Percentiles rank a stretch among this genome's conserved stretches.
These are phyloP conservation scores for Philonicus albiceps DNA, from an alignment of 2,888 invertebrate species.

Conservation along the genomic window DNA sequence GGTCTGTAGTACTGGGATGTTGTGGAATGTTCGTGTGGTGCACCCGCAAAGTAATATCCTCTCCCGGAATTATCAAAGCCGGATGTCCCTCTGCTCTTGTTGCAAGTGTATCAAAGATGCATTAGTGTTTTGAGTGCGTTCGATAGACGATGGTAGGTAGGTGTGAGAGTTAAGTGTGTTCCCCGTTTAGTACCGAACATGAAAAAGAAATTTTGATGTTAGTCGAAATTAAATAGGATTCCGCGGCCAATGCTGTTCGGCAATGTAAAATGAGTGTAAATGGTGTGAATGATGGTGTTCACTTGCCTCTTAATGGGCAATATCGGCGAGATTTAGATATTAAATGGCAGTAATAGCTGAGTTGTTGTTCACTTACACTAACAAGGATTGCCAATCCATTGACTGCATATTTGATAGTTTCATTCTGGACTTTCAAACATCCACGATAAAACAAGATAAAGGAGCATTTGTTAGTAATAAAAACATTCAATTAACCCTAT, in stretches of 20 bases:
- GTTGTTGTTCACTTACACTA: not conserved
- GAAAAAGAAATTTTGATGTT: not conserved
- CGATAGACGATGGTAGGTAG: not conserved
- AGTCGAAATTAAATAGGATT: not conserved
- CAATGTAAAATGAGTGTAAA: not conserved
- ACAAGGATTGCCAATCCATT: not conserved
- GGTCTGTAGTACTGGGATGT: slow-evolving; percentile 45
- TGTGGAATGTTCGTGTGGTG: slow-evolving; percentile 59
- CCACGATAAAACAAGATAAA: not conserved
- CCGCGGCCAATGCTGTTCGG: not conserved
- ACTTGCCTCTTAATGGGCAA: not conserved
- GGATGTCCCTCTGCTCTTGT: slow-evolving; percentile 66
- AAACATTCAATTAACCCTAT: too few species aligned
- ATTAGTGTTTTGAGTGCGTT: slow-evolving; percentile 33
- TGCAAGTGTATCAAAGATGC: slow-evolving; percentile 18
- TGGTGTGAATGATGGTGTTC: not conserved
- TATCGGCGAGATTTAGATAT: not conserved
- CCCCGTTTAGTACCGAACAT: slow-evolving; percentile 1
- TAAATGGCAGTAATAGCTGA: not conserved
- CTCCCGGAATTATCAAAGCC: slow-evolving; percentile 71
- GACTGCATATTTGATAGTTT: not conserved
- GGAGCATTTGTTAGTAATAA: not conserved
- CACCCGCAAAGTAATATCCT: slow-evolving; percentile 70
- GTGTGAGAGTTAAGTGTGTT: not conserved
- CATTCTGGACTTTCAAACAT: not conserved